Base-by-base conservation (phyloP, 2,797 vertebrate species). In the Mus spretus region DNA sequence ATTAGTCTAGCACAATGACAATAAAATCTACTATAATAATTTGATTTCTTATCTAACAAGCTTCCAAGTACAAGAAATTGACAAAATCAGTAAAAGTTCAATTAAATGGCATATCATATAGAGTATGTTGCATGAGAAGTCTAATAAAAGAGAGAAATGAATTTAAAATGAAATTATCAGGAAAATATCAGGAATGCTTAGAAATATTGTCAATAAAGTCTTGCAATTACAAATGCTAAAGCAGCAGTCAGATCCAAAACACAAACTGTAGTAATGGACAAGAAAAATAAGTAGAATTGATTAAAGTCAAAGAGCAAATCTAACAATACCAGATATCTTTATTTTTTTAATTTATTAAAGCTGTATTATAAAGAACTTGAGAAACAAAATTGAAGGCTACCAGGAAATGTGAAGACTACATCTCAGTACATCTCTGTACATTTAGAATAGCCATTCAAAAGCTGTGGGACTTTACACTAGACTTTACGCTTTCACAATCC, bases 21-120 rank as follows among this genome's bases (percentile, higher is more conserved):
- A 55, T 57, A 90, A 81, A 77, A 89, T 65, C 15, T n/a, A 63
- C n/a, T 86, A 34, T 90, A 93, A 88, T 74, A 50, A 31, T 83
- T 70, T 70, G 47, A 7, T 53, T 19, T 70, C 53, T 72, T 11
- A 96, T 12, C 4, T 55, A 79, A 80, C 15, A 77, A 50, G 10
- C 14, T 89, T 82, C 59, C 19, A 55, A 44, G 82, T 31, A 77
- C 17, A 83, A 85, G 10, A 88, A 84, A 90, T 8, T 63, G 53
- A 79, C 3, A 93, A 77, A 92, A 93, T 93, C 4, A 90, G 34
- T 77, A 63, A 79, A 85, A 82, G 74, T 6, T 26, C 77, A 61
- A 14, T 78, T 44, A 14, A 14, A 15, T 65, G 1, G 79, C 53
- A 37, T 37, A 19, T 61, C 57, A 75, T 44, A 8, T 67, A 1